Evolutionary conservation across 2,113 vertebrate species (phyloP).

Genomic region (Marmota monax): DNA sequence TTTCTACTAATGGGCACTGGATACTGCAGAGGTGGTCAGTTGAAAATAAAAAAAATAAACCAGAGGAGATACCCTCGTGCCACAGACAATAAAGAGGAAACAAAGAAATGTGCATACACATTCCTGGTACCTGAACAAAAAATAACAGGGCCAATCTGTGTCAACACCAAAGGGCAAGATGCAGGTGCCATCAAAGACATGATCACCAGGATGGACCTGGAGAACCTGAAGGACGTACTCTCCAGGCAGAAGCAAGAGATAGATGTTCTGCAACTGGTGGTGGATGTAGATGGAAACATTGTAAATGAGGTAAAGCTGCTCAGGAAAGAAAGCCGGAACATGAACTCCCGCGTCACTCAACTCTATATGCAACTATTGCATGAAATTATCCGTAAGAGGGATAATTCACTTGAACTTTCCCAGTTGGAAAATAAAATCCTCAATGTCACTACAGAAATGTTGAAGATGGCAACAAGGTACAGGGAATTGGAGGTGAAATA

Average conservation of each 20-base stretch:
- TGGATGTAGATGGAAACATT: constrained; percentile 97
- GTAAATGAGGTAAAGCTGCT: constrained; percentile 98
- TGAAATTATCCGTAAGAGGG: constrained; percentile 98
- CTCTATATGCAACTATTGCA: constrained; percentile 99
- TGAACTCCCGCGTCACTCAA: constrained; percentile 99
- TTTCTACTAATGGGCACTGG: constrained; percentile 87
- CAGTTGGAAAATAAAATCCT: constrained; percentile 98
- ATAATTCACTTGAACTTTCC: constrained; percentile 97
- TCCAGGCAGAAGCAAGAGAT: constrained; percentile 96
- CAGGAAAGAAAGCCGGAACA: constrained; percentile 98
- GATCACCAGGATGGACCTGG: constrained; percentile 97
- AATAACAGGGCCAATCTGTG: constrained; percentile 98
- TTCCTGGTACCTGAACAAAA: constrained; percentile 97
- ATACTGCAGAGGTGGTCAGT: constrained; percentile 83
- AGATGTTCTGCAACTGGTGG: constrained; percentile 95
- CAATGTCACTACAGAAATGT: constrained; percentile 97
- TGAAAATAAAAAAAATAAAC: constrained; percentile 77
- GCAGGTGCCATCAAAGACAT: constrained; percentile 91
- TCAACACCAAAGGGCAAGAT: constrained; percentile 92
- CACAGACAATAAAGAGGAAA: constrained; percentile 85
- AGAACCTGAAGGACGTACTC: constrained; percentile 96
- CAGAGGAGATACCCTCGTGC: constrained; percentile 90
- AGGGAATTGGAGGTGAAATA: constrained; percentile 95
- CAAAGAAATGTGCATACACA: constrained; percentile 96
- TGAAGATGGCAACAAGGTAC: constrained; percentile 95